Base-by-base conservation (phyloP, 2,888 invertebrate species). In the Ctenicera cuprea region DNA sequence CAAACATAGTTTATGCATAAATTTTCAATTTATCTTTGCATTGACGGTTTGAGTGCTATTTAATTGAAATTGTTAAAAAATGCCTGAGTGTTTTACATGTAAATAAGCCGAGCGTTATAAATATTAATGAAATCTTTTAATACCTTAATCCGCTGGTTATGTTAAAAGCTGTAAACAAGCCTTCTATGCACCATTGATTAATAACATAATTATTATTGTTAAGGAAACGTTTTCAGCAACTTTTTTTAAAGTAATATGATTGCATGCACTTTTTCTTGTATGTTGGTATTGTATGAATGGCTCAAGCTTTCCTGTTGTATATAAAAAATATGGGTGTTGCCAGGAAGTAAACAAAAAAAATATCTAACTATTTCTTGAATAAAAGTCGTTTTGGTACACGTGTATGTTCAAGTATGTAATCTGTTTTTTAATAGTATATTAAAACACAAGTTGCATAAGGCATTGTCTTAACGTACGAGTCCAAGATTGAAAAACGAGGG, bases 91-190 rank as follows among this genome's bases (percentile, higher is more conserved):
- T 59, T 59, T 38, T 33, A 59, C 18, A 59, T 59, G 59, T 22
- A 38, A 59, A 59, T 38, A n/a, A 57, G 16, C 52, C 22, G 12
- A 22, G 22, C 14, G 20, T 26, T 33, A 59, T 59, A 38, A 59
- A 59, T 59, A 59, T 59, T 59, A 33, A 59, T 59, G 20, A 12
- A 59, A 18, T 59, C 59, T 59, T 33, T 59, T 59, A 38, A 20
- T 59, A 20, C 20, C 20, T 59, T 38, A 59, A 38, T 59, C 18
- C 38, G 9, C 59, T 11, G 4, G 37, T 59, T 59, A 57, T 57
- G 57, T 57, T 26, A 57, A 57, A 57, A 14, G 54, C 18, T 57
- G 22, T 50, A 50, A 33, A 57, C 57, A 33, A 57, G 20, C 22
- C 12, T 22, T 26, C n/a, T 30, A 26, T 54, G 30, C 30, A 30